Evolutionary conservation across 2,113 vertebrate species (phyloP), one percentile per base, ranked within the genome.

Genomic region (Eolophus roseicapilla): DNA sequence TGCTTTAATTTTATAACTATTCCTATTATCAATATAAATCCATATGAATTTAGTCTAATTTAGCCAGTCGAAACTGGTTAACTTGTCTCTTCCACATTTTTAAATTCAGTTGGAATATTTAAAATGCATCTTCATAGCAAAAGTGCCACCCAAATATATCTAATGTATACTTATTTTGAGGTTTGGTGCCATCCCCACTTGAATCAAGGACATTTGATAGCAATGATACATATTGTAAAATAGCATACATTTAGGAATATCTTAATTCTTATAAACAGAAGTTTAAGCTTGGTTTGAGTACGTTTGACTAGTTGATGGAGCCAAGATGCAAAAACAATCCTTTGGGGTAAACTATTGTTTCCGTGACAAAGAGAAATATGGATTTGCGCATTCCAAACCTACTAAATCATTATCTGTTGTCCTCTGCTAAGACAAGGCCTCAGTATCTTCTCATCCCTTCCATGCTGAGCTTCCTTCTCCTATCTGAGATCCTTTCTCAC

Each of bases 101-200:
- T 71, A 92, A 93, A 74, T 53, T 82, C 20, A 81, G 90, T 73
- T 94, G 44, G 23, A 92, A 79, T 67, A 90, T 68, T 79, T 85
- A 82, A 83, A 93, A 84, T 71, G 37, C 16, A 68, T 75, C 50
- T 89, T 89, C 46, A 41, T 46, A 78, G 9, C 28, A 92, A 84
- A 27, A 70, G 33, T 84, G 49, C 21, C 46, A 89, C 69, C 55
- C 55, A 92, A 86, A 92, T 81, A 53, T 37, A 86, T 81, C 65
- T 83, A 84, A 62, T 77, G 60, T 84, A 63, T 44, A 64, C 21
- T 88, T 88, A 86, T 81, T 96, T 81, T 81, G 59, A 65, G 23
- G 64, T 59, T 59, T 77, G 28, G 4, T 94, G 59, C 60, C 76
- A 81, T 11, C 13, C 41, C 13, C 17, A 0, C 21, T 71, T 87